Evolutionary conservation across 2,797 vertebrate species (phyloP).

Genomic region (Arremon brunneinucha): DNA sequence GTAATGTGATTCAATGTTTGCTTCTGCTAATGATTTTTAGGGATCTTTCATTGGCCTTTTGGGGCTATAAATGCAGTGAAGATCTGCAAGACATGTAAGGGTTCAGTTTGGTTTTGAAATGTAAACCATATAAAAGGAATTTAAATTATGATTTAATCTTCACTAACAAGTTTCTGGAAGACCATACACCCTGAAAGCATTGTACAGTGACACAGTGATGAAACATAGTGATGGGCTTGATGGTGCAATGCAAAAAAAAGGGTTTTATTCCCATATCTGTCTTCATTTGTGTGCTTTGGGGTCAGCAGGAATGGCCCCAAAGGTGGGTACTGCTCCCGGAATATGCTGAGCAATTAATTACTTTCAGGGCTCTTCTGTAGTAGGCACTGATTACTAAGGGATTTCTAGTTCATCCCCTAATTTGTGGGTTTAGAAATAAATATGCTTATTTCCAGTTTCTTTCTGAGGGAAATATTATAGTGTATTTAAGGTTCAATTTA

Average conservation of each 20-base stretch:
- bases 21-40: slow-evolving; percentile 57
- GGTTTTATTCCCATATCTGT: not conserved
- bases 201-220: not conserved
- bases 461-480: not conserved
- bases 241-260: not conserved
- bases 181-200: not conserved
- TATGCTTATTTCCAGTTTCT: not conserved
- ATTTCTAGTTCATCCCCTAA: not conserved
- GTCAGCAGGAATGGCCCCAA: not conserved
- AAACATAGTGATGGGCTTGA: not conserved
- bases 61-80: not conserved
- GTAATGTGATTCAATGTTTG: slow-evolving; percentile 50
- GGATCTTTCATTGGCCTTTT: slow-evolving; percentile 28
- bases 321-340: not conserved
- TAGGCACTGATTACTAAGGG: not conserved
- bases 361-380: not conserved
- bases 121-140: not conserved
- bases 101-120: not conserved
- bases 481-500: not conserved
- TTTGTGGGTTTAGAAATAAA: not conserved
- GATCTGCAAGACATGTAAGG: fast-evolving
- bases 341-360: not conserved
- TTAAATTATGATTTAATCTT: not conserved
- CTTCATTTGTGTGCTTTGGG: not conserved
- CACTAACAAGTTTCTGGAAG: not conserved